Evolutionary conservation across 2,113 vertebrate species (phyloP).

Genomic region (Odobenus rosmarus): DNA sequence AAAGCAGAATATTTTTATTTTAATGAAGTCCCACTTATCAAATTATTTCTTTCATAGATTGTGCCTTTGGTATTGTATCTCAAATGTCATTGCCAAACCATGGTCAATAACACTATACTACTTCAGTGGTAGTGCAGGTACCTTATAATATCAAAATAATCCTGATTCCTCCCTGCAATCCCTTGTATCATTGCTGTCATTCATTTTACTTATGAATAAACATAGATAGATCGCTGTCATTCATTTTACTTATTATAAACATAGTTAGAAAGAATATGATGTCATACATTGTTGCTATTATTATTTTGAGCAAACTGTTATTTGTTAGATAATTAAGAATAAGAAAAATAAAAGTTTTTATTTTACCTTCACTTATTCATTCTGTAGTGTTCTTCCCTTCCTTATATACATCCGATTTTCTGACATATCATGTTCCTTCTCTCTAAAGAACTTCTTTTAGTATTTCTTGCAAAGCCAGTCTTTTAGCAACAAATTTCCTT

Average conservation of each 20-base stretch:
- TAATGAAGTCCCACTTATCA: neutral
- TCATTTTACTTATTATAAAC: neutral
- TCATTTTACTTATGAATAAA: neutral
- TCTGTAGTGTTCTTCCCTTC: neutral
- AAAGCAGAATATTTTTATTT: neutral
- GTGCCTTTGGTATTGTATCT: neutral
- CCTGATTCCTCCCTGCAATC: neutral
- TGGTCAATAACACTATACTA: neutral
- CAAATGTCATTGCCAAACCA: neutral
- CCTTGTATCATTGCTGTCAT: neutral
- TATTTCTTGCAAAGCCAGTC: neutral
- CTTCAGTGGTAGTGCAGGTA: neutral
- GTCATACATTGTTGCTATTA: neutral
- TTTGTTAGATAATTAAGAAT: neutral
- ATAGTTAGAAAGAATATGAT: neutral
- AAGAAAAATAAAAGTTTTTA: neutral
- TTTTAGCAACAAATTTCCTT: neutral
- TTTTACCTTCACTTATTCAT: neutral
- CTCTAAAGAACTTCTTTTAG: neutral
- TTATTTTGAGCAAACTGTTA: neutral
- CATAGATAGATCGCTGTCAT: neutral
- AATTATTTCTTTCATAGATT: neutral
- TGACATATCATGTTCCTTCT: neutral
- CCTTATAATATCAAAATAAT: neutral
- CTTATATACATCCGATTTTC: neutral